Evolutionary conservation across 35 echinoderm and acorn worm genomes (phyloP), one percentile per base, ranked within the genome.

Genomic region (Stichopus chloronotus): DNA sequence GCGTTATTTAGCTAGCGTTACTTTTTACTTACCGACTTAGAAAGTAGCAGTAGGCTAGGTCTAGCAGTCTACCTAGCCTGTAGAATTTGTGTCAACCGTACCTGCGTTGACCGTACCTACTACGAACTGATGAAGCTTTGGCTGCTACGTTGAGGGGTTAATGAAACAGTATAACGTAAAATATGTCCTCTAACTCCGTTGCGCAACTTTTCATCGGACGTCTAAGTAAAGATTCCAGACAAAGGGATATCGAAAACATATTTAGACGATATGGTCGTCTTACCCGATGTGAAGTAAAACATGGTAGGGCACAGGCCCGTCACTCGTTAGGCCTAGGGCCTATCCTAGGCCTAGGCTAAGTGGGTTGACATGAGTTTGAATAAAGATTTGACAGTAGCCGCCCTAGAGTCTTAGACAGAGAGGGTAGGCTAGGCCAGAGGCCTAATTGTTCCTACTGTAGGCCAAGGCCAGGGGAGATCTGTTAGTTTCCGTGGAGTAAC

Each of bases 191-290:
- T 43, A 43, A 43, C 30, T 43, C 30, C 17, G 17, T 20, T 65
- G 97, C 97, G 22, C 94, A 98, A 63, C 91, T 98, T 24, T 98
- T 98, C 60, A 83, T 98, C 55, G 97, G 97, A 74, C 82, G 97
- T 53, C 78, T 98, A 68, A 96, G 95, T 92, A 98, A 98, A 74
- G 58, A 55, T 30, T 95, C 93, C n/a, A 78, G 95, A 58, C 93
- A 98, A 17, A 92, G 97, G 81, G 97, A 98, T 84, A 74, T 98
- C 65, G 97, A 98, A 92, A 92, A 98, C 52, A 93, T 95, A 25
- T 98, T 98, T 72, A 83, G 77, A 24, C 55, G 69, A 58, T 98
- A 98, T 88, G 97, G 97, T 55, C 91, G 91, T 57, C 94, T 98
- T 83, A 55, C 86, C 16, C 85, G 97, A 94, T 98, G 97, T 78